phyloP scores from a whole-genome alignment of 1,140 invertebrate species.

The Centruroides sculpturatus region DNA sequence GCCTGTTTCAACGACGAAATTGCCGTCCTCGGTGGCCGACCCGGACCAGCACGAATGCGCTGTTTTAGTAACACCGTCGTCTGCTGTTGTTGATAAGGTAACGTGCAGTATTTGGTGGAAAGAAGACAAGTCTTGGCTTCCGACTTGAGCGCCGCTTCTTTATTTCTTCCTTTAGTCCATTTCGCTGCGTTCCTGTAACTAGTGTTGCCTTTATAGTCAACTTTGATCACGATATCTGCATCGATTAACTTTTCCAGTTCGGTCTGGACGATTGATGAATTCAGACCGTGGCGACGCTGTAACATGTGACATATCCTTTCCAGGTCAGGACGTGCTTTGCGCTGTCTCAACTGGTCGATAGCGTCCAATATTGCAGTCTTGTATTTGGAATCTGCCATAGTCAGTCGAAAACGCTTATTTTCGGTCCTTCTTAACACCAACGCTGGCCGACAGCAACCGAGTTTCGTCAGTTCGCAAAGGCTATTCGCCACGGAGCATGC shows the following conservation, averaged over 20 bases:
- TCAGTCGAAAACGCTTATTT: neutral
- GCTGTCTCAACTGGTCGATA: conserved; percentile 61
- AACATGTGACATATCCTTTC: conserved; percentile 67
- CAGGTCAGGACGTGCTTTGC: conserved; percentile 67
- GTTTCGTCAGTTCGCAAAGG: too few relatives aligned
- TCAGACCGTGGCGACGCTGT: conserved; percentile 52
- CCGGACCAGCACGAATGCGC: too few relatives aligned
- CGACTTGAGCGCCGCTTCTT: too few relatives aligned
- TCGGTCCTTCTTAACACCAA: too few relatives aligned
- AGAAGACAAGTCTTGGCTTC: too few relatives aligned
- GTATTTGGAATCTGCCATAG: conserved; percentile 28
- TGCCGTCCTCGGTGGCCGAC: too few relatives aligned
- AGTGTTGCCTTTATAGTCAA: conserved; percentile 70
- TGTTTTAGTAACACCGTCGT: too few relatives aligned
- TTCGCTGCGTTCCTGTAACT: conserved; percentile 61
- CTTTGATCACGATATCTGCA: conserved; percentile 58
- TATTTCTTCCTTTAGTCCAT: conserved; percentile 30
- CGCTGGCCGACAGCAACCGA: too few relatives aligned
- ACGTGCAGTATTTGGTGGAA: too few relatives aligned
- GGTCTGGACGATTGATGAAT: conserved; percentile 49
- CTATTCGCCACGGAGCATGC: too few relatives aligned
- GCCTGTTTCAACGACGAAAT: too few relatives aligned
- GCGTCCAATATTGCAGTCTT: conserved; percentile 61
- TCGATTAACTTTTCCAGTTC: conserved; percentile 59
- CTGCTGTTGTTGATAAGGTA: too few relatives aligned